phyloP scores from a whole-genome alignment of 2,888 invertebrate genomes.

The Pantelozetes paolii region DNA sequence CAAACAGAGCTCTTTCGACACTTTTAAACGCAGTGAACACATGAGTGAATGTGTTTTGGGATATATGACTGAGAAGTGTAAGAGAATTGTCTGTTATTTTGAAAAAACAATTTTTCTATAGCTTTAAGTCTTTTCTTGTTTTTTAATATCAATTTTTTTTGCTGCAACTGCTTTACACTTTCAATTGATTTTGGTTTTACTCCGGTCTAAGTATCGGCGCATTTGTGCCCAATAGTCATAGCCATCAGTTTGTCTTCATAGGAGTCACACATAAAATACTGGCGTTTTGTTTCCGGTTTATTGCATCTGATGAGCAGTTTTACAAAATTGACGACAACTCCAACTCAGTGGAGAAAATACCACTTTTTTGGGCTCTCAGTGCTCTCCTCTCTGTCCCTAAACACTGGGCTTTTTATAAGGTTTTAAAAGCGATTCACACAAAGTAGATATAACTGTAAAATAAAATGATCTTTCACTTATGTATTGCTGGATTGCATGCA shows the following conservation, averaged over 20 bases:
- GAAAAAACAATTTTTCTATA: not conserved
- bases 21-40: constrained; percentile 33
- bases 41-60: constrained; percentile 29
- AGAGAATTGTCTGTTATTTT: not conserved
- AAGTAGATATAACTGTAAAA: not conserved
- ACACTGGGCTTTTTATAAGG: not conserved
- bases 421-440: constrained; percentile 9
- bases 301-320: constrained; percentile 32
- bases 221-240: constrained; percentile 8
- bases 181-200: constrained; percentile 35
- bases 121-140: constrained; percentile 4
- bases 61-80: no score
- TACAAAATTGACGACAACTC: constrained; percentile 24
- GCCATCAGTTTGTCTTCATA: not conserved
- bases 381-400: not conserved
- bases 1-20: constrained; percentile 32
- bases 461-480: not conserved
- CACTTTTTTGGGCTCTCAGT: not conserved
- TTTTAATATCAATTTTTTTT: not conserved
- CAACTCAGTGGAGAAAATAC: constrained; percentile 3
- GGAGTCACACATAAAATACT: not conserved
- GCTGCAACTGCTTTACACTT: constrained; percentile 20
- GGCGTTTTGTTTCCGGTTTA: constrained; percentile 9
- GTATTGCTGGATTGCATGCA: not conserved
- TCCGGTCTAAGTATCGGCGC: not conserved